Evolutionary conservation across 2,113 vertebrate species (phyloP).

Genomic region (Ageneiosus marmoratus): DNA sequence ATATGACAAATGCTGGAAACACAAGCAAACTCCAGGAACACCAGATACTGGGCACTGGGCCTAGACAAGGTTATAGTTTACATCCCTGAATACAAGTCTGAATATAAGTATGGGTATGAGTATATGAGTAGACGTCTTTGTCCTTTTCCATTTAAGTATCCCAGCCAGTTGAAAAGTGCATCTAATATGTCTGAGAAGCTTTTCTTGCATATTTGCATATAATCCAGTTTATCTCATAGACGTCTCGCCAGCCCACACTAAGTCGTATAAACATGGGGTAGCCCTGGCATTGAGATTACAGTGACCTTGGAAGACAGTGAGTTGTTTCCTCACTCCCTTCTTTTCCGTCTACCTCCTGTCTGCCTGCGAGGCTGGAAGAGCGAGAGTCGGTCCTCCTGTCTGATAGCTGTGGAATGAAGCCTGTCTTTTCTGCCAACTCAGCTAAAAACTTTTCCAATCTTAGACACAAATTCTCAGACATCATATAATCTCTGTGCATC

Average conservation of each 20-base stretch:
- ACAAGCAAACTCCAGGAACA: slow-evolving; percentile 11
- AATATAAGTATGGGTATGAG: not conserved
- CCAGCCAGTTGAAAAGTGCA: slow-evolving; percentile 24
- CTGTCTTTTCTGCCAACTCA: slow-evolving; percentile 56
- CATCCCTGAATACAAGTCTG: not conserved
- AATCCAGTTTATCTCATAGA: not conserved
- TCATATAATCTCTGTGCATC: slow-evolving; percentile 48
- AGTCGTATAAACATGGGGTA: not conserved
- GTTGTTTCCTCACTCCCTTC: slow-evolving; percentile 10
- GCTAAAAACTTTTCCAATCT: slow-evolving; percentile 72
- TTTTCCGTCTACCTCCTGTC: not conserved
- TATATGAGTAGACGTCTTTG: not conserved
- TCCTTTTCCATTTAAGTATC: not conserved
- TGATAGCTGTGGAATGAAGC: slow-evolving; percentile 52
- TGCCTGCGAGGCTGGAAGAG: not conserved
- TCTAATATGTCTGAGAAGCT: slow-evolving; percentile 11
- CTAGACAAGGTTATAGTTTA: not conserved
- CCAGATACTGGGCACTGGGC: not conserved
- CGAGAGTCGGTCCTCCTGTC: slow-evolving; percentile 31
- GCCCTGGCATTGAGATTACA: slow-evolving; percentile 50
- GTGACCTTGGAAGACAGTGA: slow-evolving; percentile 52
- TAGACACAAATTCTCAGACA: slow-evolving; percentile 74
- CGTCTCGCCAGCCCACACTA: not conserved
- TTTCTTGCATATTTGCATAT: slow-evolving; percentile 9
- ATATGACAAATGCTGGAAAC: not conserved